phyloP scores from a whole-genome alignment of 2,888 invertebrate genomes.

The Eulithis prunata region DNA sequence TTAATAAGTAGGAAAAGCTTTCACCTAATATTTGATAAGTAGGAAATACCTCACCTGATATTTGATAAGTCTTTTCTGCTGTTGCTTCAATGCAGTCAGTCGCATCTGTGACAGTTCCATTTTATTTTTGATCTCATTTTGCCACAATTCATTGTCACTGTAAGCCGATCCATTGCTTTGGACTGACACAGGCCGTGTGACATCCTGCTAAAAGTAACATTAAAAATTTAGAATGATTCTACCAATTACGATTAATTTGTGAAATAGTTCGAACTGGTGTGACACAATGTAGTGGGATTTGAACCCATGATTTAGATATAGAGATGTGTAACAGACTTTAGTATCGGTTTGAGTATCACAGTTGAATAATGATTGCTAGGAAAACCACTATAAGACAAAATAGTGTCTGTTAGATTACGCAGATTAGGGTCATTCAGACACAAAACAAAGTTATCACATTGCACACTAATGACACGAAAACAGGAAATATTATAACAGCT shows the following conservation, averaged over 20 bases:
- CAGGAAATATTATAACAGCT: conserved; percentile 14
- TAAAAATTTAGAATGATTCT: too few species aligned
- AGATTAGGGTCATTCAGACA: background rate
- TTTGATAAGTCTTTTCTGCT: conserved; percentile 80
- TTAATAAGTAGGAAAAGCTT: too few species aligned
- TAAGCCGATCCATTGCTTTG: conserved; percentile 80
- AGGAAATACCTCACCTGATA: conserved; percentile 64
- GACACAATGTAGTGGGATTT: too few species aligned
- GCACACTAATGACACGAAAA: conserved; percentile 1
- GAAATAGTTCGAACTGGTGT: too few species aligned
- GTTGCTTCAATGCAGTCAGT: conserved; percentile 84
- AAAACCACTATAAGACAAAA: too few species aligned
- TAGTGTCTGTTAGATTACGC: too few species aligned
- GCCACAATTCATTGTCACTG: conserved; percentile 82
- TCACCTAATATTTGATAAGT: background rate
- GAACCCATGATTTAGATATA: too few species aligned
- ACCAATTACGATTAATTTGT: conserved; percentile 5
- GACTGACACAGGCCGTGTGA: conserved; percentile 76
- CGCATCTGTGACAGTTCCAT: conserved; percentile 86
- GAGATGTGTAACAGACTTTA: too few species aligned
- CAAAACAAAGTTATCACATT: conserved; percentile 3
- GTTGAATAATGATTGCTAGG: too few species aligned
- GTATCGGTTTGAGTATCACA: too few species aligned
- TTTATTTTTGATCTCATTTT: conserved; percentile 84
- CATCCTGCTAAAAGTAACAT: conserved; percentile 62